These are phyloP conservation scores for Sapayoa aenigma DNA, from an alignment of 2,113 vertebrate genomes.

Conservation along the genomic window DNA sequence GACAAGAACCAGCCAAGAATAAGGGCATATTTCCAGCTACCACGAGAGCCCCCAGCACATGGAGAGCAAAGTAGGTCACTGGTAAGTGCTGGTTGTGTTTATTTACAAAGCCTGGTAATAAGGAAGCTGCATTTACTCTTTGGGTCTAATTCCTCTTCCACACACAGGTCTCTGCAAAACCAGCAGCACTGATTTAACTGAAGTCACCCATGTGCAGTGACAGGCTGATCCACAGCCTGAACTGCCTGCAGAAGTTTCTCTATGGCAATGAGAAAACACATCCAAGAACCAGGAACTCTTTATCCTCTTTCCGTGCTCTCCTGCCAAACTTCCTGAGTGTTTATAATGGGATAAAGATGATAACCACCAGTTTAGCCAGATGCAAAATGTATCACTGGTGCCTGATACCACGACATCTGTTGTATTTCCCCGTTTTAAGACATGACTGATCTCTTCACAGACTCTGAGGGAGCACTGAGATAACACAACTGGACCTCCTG, in stretches of 20 bases:
- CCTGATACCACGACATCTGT: not conserved
- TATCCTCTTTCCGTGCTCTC: not conserved
- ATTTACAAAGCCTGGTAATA: not conserved
- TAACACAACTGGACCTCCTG: not conserved
- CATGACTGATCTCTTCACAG: not conserved
- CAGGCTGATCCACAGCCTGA: too few relatives aligned
- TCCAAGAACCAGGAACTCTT: not conserved
- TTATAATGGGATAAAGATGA: not conserved
- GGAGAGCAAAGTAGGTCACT: not conserved
- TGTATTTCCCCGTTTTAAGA: not conserved
- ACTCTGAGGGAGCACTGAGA: not conserved
- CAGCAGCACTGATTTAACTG: not conserved
- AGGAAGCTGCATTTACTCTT: not conserved
- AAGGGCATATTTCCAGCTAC: not conserved
- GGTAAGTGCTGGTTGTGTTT: not conserved
- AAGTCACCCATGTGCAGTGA: not conserved
- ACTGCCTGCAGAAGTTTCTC: too few relatives aligned
- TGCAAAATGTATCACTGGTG: not conserved
- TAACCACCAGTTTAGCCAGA: not conserved
- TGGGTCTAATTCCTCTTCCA: not conserved
- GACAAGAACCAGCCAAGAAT: not conserved
- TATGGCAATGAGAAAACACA: too few relatives aligned
- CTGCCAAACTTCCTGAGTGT: not conserved
- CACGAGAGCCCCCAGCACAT: rapidly evolving
- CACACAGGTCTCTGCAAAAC: not conserved